Evolutionary conservation across 2,113 vertebrate genomes (phyloP), one percentile per base, ranked within the genome.

Genomic region (Henicopernis longicauda): DNA sequence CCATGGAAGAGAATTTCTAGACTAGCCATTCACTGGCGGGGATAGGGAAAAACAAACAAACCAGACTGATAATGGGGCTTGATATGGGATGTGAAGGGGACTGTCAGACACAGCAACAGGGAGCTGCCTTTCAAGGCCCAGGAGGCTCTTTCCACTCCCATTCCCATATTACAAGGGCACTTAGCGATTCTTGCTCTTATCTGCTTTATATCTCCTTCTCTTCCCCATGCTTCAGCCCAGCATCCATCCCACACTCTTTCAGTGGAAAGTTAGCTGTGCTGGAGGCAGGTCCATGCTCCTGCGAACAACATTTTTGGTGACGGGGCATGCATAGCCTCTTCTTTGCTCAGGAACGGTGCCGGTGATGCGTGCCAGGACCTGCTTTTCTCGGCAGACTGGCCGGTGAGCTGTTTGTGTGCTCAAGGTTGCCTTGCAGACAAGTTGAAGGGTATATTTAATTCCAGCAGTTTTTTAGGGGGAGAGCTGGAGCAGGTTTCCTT

Each of bases 371-470:
- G 32, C 63, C 52, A 49, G 69, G 81, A 61, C 45, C 63, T 7
- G 40, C 40, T 61, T 26, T 36, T 21, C 82, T 38, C 8, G 1
- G 27, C 76, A 42, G 76, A 7, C 0, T 6, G 26, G 47, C 67
- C 1, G 1, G 38, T 6, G 69, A 19, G 36, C 31, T 31, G 4
- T 34, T 76, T 10, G 32, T 27, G 63, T 1, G 1, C 38, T 18
- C 54, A 21, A 58, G 45, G 47, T 34, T 84, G 58, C 65, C 49
- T 76, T 29, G 74, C 40, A 82, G 58, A 36, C 38, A 61, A 61
- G n/a, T 29, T 54, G 38, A 54, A 82, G 42, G 36, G 29, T 17
- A 20, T 21, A 8, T 32, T 89, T 65, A 61, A 45, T 72, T 76
- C 67, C 4, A 54, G 63, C 20, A 66, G 21, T 3, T 45, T 57